Evolutionary conservation across 2,113 vertebrate species (phyloP).

Genomic region (Anser cygnoides): DNA sequence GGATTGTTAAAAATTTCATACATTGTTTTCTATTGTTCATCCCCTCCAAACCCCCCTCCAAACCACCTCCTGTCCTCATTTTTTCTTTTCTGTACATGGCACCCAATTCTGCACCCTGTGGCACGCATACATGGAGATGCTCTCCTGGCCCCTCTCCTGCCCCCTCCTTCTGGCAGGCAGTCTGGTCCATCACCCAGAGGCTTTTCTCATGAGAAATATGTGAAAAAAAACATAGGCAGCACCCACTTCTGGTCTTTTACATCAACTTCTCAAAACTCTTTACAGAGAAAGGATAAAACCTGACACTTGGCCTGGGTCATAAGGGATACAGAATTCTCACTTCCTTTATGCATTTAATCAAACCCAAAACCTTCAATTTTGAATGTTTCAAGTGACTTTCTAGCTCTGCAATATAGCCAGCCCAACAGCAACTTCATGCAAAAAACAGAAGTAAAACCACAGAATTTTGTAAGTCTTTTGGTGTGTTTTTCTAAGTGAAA

Average conservation of each 20-base stretch:
- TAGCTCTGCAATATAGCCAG: background rate
- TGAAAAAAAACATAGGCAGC: background rate
- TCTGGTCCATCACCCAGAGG: background rate
- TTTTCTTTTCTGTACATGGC: background rate
- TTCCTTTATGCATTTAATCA: background rate
- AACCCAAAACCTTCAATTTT: background rate
- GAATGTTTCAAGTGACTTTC: background rate
- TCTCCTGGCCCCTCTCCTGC: background rate
- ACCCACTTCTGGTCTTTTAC: background rate
- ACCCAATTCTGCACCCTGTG: fast-evolving
- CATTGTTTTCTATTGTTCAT: background rate
- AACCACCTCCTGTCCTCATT: background rate
- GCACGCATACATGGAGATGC: fast-evolving
- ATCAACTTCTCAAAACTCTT: background rate
- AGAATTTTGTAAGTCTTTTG: background rate
- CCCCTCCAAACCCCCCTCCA: background rate
- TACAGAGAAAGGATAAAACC: background rate
- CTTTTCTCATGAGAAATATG: background rate
- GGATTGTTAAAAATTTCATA: background rate
- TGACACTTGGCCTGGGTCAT: background rate
- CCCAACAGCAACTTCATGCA: background rate
- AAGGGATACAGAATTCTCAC: background rate
- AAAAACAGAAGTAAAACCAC: background rate
- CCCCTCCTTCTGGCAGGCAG: background rate
- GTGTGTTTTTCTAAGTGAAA: background rate